Evolutionary conservation across 2,797 vertebrate species (phyloP).

Genomic region (Botia almorhae): DNA sequence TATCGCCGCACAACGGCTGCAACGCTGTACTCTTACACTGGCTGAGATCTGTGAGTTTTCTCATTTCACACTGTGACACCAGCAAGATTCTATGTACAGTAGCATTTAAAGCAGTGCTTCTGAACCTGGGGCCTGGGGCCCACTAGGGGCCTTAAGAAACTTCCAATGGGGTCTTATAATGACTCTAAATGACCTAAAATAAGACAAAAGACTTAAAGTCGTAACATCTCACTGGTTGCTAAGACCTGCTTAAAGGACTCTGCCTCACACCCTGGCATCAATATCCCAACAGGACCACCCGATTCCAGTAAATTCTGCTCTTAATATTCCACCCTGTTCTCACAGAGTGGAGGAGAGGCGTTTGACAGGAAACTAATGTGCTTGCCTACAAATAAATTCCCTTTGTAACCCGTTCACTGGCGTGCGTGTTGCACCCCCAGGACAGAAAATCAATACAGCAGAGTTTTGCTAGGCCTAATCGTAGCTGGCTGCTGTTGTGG

Average conservation of each 20-base stretch:
- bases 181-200: too few species aligned
- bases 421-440: slow-evolving; percentile 47
- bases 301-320: slow-evolving; percentile 47
- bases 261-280: slow-evolving; percentile 32
- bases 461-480: slow-evolving; percentile 56
- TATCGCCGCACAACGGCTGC: too few species aligned
- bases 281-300: slow-evolving; percentile 36
- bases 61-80: too few species aligned
- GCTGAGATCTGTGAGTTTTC: too few species aligned
- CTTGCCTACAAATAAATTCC: slow-evolving; percentile 53
- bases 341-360: slow-evolving; percentile 32
- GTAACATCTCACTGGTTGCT: slow-evolving; percentile 13
- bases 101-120: too few species aligned
- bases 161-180: too few species aligned
- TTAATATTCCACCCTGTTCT: slow-evolving; percentile 49
- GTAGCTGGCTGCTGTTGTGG: slow-evolving; percentile 47
- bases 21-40: too few species aligned
- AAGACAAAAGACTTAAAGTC: background rate
- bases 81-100: too few species aligned
- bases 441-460: slow-evolving; percentile 61
- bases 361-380: slow-evolving; percentile 53
- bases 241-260: slow-evolving; percentile 15
- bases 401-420: slow-evolving; percentile 42
- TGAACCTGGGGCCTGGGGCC: too few species aligned
- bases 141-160: too few species aligned